phyloP scores from a whole-genome alignment of 1,140 invertebrate genomes.

The Chironomus striatipennis region DNA sequence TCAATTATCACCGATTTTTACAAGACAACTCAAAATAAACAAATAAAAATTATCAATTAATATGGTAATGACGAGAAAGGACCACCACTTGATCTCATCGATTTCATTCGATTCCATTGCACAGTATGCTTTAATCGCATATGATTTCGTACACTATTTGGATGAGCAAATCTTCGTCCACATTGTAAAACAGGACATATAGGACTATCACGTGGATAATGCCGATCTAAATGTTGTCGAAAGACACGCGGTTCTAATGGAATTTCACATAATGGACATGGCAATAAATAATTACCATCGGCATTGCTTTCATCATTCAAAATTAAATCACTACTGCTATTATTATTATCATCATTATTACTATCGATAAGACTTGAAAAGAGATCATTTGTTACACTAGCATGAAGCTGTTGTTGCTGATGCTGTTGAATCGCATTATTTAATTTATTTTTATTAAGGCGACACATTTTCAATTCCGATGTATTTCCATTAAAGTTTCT shows the following conservation, averaged over 20 bases:
- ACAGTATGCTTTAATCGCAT: slow-evolving; percentile 70
- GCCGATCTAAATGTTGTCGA: slow-evolving; percentile 63
- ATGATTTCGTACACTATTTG: slow-evolving; percentile 73
- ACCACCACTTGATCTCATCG: slow-evolving; percentile 62
- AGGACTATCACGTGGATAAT: slow-evolving; percentile 72
- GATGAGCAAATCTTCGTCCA: slow-evolving; percentile 64
- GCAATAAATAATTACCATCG: slow-evolving; percentile 39
- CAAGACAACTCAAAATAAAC: no score
- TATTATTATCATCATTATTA: slow-evolving; percentile 40
- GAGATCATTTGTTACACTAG: slow-evolving; percentile 32
- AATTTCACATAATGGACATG: slow-evolving; percentile 61
- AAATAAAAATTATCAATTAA: slow-evolving; percentile 24
- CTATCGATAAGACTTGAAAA: slow-evolving; percentile 36
- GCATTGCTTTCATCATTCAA: slow-evolving; percentile 31
- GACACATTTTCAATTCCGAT: slow-evolving; percentile 21
- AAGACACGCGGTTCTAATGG: slow-evolving; percentile 54
- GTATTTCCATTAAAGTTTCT: slow-evolving; percentile 19
- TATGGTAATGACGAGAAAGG: slow-evolving; percentile 38
- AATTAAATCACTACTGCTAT: slow-evolving; percentile 38
- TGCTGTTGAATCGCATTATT: slow-evolving; percentile 35
- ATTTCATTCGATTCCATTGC: slow-evolving; percentile 73
- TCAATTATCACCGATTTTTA: no score
- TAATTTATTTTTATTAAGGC: slow-evolving; percentile 21
- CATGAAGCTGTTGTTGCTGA: slow-evolving; percentile 42
- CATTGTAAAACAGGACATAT: slow-evolving; percentile 65